Percentiles rank a stretch among this genome's conserved stretches.
Evolutionary conservation across 2,888 invertebrate genomes (phyloP).

Genomic region (Vesta saturnalis): DNA sequence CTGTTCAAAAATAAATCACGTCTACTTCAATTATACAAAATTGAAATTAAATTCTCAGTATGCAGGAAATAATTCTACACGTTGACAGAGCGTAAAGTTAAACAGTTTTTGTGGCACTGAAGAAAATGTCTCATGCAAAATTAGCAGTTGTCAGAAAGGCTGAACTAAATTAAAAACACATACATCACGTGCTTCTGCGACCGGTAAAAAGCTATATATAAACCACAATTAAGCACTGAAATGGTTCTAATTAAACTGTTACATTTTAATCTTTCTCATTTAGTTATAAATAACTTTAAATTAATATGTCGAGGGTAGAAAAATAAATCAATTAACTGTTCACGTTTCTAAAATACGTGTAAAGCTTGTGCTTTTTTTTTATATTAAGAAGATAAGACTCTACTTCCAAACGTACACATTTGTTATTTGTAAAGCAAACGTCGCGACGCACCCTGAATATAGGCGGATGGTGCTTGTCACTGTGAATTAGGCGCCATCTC

Average conservation of each 20-base stretch:
- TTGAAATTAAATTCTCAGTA: conserved; percentile 52
- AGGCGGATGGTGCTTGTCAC: conserved; percentile 65
- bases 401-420: conserved; percentile 11
- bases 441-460: conserved; percentile 51
- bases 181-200: conserved; percentile 46
- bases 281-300: neutral
- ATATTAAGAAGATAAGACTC: neutral
- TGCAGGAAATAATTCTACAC: conserved; percentile 55
- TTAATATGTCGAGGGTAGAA: neutral
- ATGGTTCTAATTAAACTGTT: conserved; percentile 19
- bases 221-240: conserved; percentile 22
- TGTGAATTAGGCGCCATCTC: conserved; percentile 67
- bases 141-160: conserved; percentile 58
- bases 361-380: no score
- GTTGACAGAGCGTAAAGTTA: conserved; percentile 54
- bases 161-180: conserved; percentile 54
- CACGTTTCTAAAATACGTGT: conserved; percentile 5
- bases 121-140: conserved; percentile 54
- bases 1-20: conserved; percentile 44
- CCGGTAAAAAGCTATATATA: conserved; percentile 19
- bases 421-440: conserved; percentile 32
- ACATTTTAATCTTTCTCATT: conserved; percentile 3
- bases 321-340: neutral
- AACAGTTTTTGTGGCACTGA: conserved; percentile 47
- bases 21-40: conserved; percentile 52